Conservation (phyloP, 2,113 vertebrate genomes). For the Eretmochelys imbricata region DNA sequence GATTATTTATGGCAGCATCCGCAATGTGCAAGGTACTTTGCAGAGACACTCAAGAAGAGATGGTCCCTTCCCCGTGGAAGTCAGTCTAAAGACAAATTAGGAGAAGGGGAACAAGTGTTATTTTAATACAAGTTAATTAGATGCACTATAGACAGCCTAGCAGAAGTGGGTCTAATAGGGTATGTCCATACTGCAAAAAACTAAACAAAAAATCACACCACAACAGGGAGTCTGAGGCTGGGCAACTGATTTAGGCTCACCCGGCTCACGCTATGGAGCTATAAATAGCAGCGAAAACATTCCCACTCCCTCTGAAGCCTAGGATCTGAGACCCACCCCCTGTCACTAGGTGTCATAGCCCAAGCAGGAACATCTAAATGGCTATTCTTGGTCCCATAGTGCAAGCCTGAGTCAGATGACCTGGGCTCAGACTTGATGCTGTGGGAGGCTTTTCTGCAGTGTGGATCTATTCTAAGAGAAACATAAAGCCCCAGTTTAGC, state of each 20-base stretch:
- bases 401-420: not conserved
- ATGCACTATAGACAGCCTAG: fast-evolving
- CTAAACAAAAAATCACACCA: not conserved
- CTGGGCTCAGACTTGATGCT: not conserved
- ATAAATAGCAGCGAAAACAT: not conserved
- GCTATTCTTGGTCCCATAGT: not conserved
- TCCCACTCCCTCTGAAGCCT: not conserved
- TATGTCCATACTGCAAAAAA: too few relatives aligned
- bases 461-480: fast-evolving
- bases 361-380: not conserved
- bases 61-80: too few relatives aligned
- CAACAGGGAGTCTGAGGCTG: not conserved
- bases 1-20: not conserved
- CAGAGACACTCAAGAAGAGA: fast-evolving
- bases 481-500: fast-evolving
- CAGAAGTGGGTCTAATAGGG: not conserved
- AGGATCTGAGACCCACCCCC: not conserved
- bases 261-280: too few relatives aligned
- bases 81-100: not conserved
- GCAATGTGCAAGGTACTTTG: not conserved
- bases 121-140: fast-evolving
- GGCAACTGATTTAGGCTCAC: too few relatives aligned
- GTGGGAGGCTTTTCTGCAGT: not conserved
- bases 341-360: not conserved
- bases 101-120: fast-evolving